These are phyloP conservation scores for Sepiola atlantica DNA, from an alignment of 2,888 invertebrate genomes.

Conservation along the genomic window DNA sequence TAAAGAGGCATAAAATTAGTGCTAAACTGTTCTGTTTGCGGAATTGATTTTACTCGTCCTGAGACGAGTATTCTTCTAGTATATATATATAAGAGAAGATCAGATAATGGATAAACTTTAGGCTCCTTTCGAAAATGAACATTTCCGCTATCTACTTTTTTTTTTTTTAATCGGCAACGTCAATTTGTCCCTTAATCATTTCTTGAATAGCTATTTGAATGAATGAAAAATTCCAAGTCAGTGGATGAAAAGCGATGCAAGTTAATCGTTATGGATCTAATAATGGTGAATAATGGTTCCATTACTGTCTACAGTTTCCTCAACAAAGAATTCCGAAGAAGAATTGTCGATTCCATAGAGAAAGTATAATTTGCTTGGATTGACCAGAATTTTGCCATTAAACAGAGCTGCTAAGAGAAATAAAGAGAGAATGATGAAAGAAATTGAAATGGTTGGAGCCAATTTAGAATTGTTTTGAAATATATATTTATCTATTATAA, in stretches of 20 bases:
- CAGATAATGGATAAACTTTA: background rate
- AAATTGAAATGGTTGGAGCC: background rate
- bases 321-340: background rate
- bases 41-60: too few relatives aligned
- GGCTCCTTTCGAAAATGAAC: background rate
- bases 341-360: background rate
- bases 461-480: background rate
- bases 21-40: too few relatives aligned
- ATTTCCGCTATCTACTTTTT: too few relatives aligned
- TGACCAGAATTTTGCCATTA: background rate
- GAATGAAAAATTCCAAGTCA: background rate
- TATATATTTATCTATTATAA: too few relatives aligned
- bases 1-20: too few relatives aligned
- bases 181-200: background rate
- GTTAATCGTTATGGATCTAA: background rate
- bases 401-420: too few relatives aligned
- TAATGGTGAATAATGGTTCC: conserved; percentile 32
- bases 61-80: too few relatives aligned
- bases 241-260: background rate
- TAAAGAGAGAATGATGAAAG: background rate
- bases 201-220: background rate
- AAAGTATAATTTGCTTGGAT: background rate
- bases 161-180: background rate
- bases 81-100: too few relatives aligned
- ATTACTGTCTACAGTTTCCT: conserved; percentile 15